Evolutionary conservation across 2,113 vertebrate genomes (phyloP).

Genomic region (Cyprinodon tularosa): DNA sequence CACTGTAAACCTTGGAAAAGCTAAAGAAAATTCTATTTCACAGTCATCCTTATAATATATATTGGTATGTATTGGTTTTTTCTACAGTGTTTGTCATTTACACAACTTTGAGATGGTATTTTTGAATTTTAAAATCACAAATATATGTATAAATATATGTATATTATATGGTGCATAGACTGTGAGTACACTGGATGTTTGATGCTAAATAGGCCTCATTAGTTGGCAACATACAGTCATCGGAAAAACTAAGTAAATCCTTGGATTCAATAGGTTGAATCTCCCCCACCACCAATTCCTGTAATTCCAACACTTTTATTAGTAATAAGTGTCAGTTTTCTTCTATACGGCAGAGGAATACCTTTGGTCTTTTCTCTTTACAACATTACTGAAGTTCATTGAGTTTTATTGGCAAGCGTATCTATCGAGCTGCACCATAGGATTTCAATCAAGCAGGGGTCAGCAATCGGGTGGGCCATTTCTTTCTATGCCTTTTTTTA

Average conservation of each 20-base stretch:
- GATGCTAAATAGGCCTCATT: slow-evolving; percentile 36
- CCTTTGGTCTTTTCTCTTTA: neutral
- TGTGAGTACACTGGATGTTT: slow-evolving; percentile 75
- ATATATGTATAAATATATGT: neutral
- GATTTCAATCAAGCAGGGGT: no score
- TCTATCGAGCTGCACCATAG: neutral
- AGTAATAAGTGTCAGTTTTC: neutral
- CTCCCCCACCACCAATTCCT: neutral
- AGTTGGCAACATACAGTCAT: slow-evolving; percentile 20
- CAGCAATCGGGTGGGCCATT: no score
- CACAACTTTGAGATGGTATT: slow-evolving; percentile 32
- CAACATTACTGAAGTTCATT: neutral
- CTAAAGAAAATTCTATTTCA: slow-evolving; percentile 27
- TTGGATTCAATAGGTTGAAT: neutral
- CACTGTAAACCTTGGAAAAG: slow-evolving; percentile 27
- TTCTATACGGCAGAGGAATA: no score
- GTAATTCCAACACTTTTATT: neutral
- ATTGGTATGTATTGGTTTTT: slow-evolving; percentile 36
- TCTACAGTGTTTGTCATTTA: slow-evolving; percentile 50
- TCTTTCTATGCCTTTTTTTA: neutral
- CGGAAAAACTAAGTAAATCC: neutral
- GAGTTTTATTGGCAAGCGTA: neutral
- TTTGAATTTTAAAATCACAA: slow-evolving; percentile 47
- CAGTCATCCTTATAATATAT: slow-evolving; percentile 38
- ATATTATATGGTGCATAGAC: slow-evolving; percentile 65